Percentiles rank a stretch among this genome's conserved stretches.
Evolutionary conservation across 2,888 invertebrate species (phyloP).

Genomic region (Xanthostigma xanthostigma): DNA sequence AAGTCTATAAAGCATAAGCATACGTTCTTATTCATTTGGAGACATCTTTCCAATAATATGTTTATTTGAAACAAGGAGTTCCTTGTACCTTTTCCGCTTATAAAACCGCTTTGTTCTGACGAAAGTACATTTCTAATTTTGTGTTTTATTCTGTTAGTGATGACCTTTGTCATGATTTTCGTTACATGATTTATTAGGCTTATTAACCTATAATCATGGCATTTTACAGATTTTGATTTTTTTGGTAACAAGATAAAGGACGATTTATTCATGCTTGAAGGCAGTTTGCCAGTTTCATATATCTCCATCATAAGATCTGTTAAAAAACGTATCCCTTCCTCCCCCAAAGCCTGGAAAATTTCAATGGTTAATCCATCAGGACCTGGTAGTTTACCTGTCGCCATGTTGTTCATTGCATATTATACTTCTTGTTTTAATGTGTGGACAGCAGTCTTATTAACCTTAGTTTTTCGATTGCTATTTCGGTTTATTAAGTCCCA

Average conservation of each 20-base stretch:
- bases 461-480: no score
- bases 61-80: constrained; percentile 6
- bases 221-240: not conserved
- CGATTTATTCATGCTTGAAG: not conserved
- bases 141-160: not conserved
- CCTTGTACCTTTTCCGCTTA: constrained; percentile 6
- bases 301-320: not conserved
- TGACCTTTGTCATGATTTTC: not conserved
- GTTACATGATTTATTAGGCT: not conserved
- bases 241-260: not conserved
- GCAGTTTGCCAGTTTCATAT: not conserved
- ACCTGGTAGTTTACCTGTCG: not conserved
- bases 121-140: not conserved
- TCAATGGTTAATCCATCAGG: not conserved
- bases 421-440: not conserved
- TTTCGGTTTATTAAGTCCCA: no score
- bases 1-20: constrained; percentile 6
- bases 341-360: not conserved
- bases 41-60: constrained; percentile 6
- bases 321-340: not conserved
- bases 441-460: no score
- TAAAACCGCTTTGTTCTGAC: constrained; percentile 3
- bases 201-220: not conserved
- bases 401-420: not conserved
- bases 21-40: constrained; percentile 4